These are phyloP conservation scores for Andrena fulva DNA, from an alignment of 2,888 invertebrate genomes.

Conservation along the genomic window DNA sequence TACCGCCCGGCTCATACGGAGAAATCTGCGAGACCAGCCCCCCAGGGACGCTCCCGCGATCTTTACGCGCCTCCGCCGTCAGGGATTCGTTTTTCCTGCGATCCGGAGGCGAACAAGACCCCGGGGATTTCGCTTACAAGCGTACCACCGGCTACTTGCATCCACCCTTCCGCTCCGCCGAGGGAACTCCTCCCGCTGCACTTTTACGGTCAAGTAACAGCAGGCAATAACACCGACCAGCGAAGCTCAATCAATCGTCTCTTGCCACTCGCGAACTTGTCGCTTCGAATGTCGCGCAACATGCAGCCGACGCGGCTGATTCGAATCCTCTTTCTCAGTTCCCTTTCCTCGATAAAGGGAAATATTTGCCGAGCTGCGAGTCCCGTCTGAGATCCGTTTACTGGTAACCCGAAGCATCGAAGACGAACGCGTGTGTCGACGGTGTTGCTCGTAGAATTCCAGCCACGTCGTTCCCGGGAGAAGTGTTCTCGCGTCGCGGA, in stretches of 20 bases:
- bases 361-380: no score
- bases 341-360: no score
- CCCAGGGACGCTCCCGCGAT: conserved; percentile 2
- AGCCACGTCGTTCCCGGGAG: background rate
- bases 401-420: background rate
- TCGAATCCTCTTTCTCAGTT: no score
- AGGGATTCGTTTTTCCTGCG: background rate
- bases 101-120: conserved; percentile 11
- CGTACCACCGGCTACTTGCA: background rate
- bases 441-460: background rate
- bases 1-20: background rate
- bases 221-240: background rate
- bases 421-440: background rate
- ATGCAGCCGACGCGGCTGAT: no score
- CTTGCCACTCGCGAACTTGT: background rate
- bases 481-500: background rate
- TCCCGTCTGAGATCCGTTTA: no score
- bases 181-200: background rate
- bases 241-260: background rate
- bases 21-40: background rate
- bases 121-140: conserved; percentile 16
- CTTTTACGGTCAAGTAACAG: background rate
- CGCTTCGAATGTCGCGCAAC: background rate
- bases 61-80: conserved; percentile 22
- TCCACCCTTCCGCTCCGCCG: background rate